These are phyloP conservation scores for Pantala flavescens DNA, from an alignment of 1,140 invertebrate species.

Conservation along the genomic window DNA sequence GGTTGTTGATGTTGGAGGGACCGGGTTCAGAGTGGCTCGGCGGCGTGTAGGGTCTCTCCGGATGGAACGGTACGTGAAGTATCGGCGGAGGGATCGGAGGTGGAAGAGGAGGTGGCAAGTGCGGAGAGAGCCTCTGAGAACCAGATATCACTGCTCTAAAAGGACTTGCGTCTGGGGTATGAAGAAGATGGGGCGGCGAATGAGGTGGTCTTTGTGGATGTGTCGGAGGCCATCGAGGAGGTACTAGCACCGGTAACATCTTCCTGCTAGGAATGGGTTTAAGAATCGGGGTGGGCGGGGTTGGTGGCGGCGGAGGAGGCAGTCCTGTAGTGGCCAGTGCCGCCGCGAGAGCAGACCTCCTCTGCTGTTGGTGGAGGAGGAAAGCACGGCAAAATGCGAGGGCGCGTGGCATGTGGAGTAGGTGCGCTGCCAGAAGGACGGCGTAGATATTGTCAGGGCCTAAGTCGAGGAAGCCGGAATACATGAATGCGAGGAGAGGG, in stretches of 20 bases:
- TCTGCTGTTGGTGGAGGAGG: conserved; percentile 30
- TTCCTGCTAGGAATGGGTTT: conserved; percentile 39
- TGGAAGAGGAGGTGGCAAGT: neutral
- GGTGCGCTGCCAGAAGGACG: conserved; percentile 58
- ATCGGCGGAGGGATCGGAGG: neutral
- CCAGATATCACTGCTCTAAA: neutral
- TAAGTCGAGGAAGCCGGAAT: conserved; percentile 59
- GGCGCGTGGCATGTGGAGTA: conserved; percentile 63
- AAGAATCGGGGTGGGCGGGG: conserved; percentile 27
- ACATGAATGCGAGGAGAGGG: conserved; percentile 62
- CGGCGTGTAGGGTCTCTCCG: conserved; percentile 22
- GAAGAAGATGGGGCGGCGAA: conserved; percentile 24
- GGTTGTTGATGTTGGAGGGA: conserved; percentile 25
- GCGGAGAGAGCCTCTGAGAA: neutral
- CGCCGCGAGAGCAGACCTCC: neutral
- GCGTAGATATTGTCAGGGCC: conserved; percentile 61
- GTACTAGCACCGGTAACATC: conserved; percentile 16
- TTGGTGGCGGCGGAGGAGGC: conserved; percentile 10
- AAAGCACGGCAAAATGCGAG: conserved; percentile 52
- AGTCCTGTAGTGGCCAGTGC: conserved; percentile 8
- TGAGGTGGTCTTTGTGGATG: conserved; percentile 33
- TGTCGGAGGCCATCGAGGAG: conserved; percentile 26
- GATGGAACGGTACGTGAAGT: neutral
- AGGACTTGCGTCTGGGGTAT: neutral
- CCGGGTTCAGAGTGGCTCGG: conserved; percentile 25